A percentile compares a stretch with the other conserved stretches of the same genome.
phyloP scores from a whole-genome alignment of 1,140 invertebrate genomes.

The Eriocheir sinensis region DNA sequence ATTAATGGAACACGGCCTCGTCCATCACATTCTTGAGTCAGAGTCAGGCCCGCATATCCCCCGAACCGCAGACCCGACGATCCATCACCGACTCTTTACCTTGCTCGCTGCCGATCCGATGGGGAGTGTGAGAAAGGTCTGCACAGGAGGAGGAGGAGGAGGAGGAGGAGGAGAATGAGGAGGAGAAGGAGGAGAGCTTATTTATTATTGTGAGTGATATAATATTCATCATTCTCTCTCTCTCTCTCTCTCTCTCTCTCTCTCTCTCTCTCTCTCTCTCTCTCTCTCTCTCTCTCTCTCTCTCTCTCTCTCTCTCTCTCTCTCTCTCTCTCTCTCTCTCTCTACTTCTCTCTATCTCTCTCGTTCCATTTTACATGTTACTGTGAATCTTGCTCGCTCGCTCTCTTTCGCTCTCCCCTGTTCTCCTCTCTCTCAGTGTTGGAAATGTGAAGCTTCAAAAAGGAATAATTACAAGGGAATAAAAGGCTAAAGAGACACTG shows the following conservation, averaged over 20 bases:
- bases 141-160: too few species aligned
- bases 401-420: background rate
- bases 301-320: background rate
- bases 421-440: background rate
- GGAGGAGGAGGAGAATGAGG: too few species aligned
- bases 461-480: background rate
- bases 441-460: background rate
- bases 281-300: background rate
- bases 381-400: background rate
- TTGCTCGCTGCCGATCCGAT: too few species aligned
- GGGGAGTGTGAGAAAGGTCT: too few species aligned
- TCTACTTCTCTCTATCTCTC: background rate
- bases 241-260: constrained; percentile 24
- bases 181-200: too few species aligned
- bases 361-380: background rate
- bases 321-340: background rate
- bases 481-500: background rate
- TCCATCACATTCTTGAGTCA: constrained; percentile 16
- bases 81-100: constrained; percentile 23
- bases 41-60: background rate
- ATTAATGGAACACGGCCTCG: constrained; percentile 2
- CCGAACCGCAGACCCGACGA: background rate
- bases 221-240: background rate
- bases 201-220: too few species aligned
- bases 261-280: constrained; percentile 25